Evolutionary conservation across 1,140 invertebrate genomes (phyloP).

Genomic region (Conus betulinus): DNA sequence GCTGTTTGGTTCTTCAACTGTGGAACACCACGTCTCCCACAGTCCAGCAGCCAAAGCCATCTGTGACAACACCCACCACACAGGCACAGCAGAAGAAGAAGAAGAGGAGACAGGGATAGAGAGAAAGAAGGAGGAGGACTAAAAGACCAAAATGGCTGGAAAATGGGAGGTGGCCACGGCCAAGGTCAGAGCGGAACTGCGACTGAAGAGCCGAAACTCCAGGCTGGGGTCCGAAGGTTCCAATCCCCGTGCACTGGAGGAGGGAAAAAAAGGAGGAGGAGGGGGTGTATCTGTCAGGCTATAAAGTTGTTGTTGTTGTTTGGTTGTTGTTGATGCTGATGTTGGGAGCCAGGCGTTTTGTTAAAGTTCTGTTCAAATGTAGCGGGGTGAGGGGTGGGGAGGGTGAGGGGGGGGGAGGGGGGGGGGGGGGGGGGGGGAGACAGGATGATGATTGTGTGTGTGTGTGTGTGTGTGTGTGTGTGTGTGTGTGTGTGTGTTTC

Average conservation of each 20-base stretch:
- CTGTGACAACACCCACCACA: too few species aligned
- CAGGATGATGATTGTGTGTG: too few species aligned
- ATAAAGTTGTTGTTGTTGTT: too few species aligned
- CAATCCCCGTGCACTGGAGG: background rate
- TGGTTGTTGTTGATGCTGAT: too few species aligned
- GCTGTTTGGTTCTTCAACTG: too few species aligned
- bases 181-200: background rate
- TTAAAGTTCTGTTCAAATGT: too few species aligned
- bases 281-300: too few species aligned
- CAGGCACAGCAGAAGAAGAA: too few species aligned
- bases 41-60: too few species aligned
- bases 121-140: background rate
- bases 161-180: background rate
- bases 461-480: background rate
- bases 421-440: too few species aligned
- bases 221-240: background rate
- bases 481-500: background rate
- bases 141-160: background rate
- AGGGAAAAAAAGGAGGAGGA: background rate
- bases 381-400: background rate
- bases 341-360: too few species aligned
- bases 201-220: background rate
- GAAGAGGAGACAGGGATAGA: background rate
- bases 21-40: too few species aligned
- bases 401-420: background rate